Percentiles rank a stretch among this genome's conserved stretches.
phyloP scores from a whole-genome alignment of 2,113 vertebrate species.

The Solea solea region DNA sequence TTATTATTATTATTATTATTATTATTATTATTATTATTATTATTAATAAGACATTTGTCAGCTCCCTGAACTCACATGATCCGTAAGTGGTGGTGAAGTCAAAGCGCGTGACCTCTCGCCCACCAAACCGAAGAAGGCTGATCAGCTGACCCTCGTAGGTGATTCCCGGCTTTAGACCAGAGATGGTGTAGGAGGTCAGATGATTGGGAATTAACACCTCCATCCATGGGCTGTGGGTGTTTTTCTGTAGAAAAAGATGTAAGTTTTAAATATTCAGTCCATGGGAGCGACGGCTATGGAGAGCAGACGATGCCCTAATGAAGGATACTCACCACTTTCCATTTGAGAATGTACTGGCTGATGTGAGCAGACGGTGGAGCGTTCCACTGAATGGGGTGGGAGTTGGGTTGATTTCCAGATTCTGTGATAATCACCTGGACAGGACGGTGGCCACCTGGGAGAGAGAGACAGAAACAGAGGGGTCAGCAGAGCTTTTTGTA shows the following conservation, averaged over 20 bases:
- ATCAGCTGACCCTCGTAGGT: constrained; percentile 96
- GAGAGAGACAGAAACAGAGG: constrained; percentile 1
- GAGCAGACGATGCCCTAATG: neutral
- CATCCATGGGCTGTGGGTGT: constrained; percentile 83
- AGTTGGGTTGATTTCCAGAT: constrained; percentile 89
- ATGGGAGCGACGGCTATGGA: too few species aligned
- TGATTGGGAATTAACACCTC: constrained; percentile 91
- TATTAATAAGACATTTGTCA: neutral
- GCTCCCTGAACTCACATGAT: constrained; percentile 81
- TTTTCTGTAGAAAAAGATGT: constrained; percentile 83
- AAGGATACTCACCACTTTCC: constrained; percentile 86
- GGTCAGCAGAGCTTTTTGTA: neutral
- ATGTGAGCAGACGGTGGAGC: constrained; percentile 89
- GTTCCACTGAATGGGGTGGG: constrained; percentile 96
- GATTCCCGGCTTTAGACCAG: constrained; percentile 89
- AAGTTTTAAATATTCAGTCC: too few species aligned
- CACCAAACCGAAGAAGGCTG: constrained; percentile 89
- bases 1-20: too few species aligned
- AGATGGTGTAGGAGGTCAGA: constrained; percentile 94
- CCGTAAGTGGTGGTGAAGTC: constrained; percentile 92
- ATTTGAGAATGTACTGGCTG: constrained; percentile 91
- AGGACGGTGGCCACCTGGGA: constrained; percentile 84
- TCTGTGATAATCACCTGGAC: constrained; percentile 97
- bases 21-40: too few species aligned
- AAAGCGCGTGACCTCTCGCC: constrained; percentile 88